phyloP scores from a whole-genome alignment of 2,888 invertebrate genomes.

The Clostera curtula region DNA sequence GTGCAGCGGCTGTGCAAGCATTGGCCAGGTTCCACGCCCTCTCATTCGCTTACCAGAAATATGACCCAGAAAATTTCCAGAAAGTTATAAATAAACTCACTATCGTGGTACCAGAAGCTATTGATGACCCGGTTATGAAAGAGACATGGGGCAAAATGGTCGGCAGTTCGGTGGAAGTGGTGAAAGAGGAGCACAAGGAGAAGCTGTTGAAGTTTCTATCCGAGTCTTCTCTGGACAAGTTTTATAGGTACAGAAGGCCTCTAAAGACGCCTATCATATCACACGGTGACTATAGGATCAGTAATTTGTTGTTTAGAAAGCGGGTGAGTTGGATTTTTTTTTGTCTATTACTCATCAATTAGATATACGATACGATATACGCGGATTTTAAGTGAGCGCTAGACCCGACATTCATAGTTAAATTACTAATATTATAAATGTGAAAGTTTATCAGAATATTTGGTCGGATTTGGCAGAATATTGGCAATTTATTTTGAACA shows the following conservation, averaged over 20 bases:
- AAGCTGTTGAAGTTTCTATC: constrained; percentile 20
- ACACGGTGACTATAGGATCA: constrained; percentile 37
- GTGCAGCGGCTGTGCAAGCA: constrained; percentile 26
- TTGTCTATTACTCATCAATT: neutral
- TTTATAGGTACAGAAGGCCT: constrained; percentile 22
- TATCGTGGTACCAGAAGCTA: constrained; percentile 1
- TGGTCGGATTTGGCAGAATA: too few species aligned
- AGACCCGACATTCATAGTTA: too few species aligned
- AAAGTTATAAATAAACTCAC: constrained; percentile 14
- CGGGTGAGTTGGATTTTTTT: constrained; percentile 11
- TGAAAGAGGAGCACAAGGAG: constrained; percentile 25
- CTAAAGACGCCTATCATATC: constrained; percentile 23
- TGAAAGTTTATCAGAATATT: too few species aligned
- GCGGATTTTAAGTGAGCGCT: too few species aligned
- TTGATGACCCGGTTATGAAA: constrained; percentile 5
- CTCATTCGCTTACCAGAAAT: constrained; percentile 41
- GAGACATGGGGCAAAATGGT: constrained; percentile 18
- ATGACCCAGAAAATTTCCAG: constrained; percentile 32
- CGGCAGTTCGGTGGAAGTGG: constrained; percentile 15
- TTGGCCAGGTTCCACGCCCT: constrained; percentile 49
- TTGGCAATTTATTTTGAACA: too few species aligned
- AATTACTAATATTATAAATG: too few species aligned
- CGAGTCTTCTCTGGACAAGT: constrained; percentile 5
- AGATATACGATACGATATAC: too few species aligned
- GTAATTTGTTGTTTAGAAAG: constrained; percentile 28